phyloP scores from a whole-genome alignment of 2,797 vertebrate genomes.

The Rousettus madagascariensis region DNA sequence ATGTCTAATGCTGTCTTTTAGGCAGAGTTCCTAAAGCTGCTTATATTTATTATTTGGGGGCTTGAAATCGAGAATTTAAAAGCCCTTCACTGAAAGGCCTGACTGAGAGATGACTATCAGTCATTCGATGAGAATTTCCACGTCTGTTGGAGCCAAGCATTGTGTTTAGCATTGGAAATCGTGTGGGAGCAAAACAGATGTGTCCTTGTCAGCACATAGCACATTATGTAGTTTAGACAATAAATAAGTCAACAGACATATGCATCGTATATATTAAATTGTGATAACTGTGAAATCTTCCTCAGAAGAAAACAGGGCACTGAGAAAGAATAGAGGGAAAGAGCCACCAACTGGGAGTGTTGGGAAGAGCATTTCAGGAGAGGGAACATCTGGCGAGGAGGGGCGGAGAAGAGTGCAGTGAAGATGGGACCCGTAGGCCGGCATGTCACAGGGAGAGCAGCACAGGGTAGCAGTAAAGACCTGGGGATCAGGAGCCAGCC shows the following conservation, averaged over 20 bases:
- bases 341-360: not conserved
- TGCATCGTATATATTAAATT: not conserved
- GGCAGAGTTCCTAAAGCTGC: slow-evolving; percentile 29
- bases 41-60: slow-evolving; percentile 45
- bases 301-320: not conserved
- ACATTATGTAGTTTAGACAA: not conserved
- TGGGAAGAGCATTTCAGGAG: not conserved
- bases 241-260: not conserved
- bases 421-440: not conserved
- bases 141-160: not conserved
- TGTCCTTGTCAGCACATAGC: not conserved
- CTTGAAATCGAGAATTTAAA: slow-evolving; percentile 48
- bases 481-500: not conserved
- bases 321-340: not conserved
- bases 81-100: slow-evolving; percentile 27
- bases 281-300: not conserved
- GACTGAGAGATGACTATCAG: not conserved
- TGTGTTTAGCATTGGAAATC: slow-evolving; percentile 9
- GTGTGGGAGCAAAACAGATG: not conserved
- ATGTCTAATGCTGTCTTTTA: slow-evolving; percentile 38
- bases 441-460: not conserved
- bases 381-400: not conserved
- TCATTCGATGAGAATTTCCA: not conserved
- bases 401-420: not conserved
- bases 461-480: not conserved